Conservation (phyloP, 2,797 vertebrate species). For the Molossus molossus region DNA sequence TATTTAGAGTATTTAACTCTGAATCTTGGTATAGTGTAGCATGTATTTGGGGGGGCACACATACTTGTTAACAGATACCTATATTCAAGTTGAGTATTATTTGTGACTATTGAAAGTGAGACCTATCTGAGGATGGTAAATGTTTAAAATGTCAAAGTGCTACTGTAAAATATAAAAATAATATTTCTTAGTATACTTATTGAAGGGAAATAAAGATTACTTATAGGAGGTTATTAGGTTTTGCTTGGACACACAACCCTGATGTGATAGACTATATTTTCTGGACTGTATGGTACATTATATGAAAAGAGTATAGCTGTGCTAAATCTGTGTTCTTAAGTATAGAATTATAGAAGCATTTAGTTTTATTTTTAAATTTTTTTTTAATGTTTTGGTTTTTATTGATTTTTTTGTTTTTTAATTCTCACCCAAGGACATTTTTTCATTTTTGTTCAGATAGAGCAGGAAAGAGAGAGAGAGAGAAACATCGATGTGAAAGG, state of each 20-base stretch:
- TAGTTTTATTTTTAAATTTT: not conserved
- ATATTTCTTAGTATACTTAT: not conserved
- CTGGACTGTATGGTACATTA: not conserved
- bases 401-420: no score
- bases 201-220: slow-evolving; percentile 9
- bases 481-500: no score
- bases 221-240: slow-evolving; percentile 25
- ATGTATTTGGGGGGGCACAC: not conserved
- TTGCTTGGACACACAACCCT: not conserved
- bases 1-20: not conserved
- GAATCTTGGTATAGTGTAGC: not conserved
- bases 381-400: no score
- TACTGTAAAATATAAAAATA: slow-evolving; percentile 26
- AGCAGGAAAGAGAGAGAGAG: no score
- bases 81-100: not conserved
- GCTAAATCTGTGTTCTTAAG: not conserved
- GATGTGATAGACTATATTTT: not conserved
- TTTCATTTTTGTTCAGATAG: no score
- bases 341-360: slow-evolving; percentile 11
- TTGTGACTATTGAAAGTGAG: not conserved
- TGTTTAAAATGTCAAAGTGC: not conserved
- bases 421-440: no score
- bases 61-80: not conserved
- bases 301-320: not conserved
- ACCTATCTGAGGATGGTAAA: not conserved